phyloP scores from a whole-genome alignment of 2,113 vertebrate genomes.

The Cynopterus brachyotis region DNA sequence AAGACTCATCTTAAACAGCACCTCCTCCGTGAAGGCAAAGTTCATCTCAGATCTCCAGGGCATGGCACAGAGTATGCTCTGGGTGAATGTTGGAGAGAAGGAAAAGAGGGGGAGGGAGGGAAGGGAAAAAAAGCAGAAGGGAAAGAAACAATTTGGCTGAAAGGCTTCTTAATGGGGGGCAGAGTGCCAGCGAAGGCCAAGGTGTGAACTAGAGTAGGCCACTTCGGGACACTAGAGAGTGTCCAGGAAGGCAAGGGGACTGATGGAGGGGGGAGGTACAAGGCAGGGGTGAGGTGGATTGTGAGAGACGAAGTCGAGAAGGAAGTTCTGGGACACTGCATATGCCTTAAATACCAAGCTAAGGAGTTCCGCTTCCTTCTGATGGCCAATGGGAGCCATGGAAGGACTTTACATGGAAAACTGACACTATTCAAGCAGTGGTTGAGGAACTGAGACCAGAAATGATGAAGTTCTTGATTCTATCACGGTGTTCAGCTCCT shows the following conservation, averaged over 20 bases:
- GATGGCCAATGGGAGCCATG: fast-evolving
- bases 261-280: fast-evolving
- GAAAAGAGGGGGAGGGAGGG: neutral
- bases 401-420: neutral
- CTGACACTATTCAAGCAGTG: neutral
- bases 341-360: neutral
- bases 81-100: neutral
- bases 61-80: neutral
- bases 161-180: neutral
- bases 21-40: neutral
- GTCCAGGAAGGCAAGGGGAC: neutral
- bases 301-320: neutral
- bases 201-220: neutral
- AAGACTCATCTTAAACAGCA: neutral
- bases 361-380: neutral
- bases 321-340: neutral
- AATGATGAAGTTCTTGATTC: neutral
- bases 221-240: neutral
- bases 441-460: neutral
- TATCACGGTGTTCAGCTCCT: neutral
- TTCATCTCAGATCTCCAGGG: too few species aligned
- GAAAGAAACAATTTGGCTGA: neutral
- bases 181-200: neutral
- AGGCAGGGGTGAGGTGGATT: neutral
- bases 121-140: neutral